Base-by-base conservation (phyloP, 2,113 vertebrate genomes). In the Sapajus apella region DNA sequence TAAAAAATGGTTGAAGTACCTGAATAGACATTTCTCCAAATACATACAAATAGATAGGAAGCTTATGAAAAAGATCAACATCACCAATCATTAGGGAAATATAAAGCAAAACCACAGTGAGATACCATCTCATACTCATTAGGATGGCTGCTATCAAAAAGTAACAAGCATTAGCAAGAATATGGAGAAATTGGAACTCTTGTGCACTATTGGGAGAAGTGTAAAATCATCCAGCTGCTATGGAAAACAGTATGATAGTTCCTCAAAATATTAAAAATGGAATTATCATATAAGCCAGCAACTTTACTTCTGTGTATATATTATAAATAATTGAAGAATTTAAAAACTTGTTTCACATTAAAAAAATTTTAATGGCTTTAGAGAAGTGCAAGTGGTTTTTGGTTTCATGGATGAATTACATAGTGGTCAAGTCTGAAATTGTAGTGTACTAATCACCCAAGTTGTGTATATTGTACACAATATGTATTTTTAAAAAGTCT, bases 221-320 rank as follows among this genome's bases (percentile, higher is more conserved):
- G 16, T 72, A 85, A 96, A 94, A 47, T 64, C 68, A 18, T 55
- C 5, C 11, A 76, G 23, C 32, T 55, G 32, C n/a, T 82, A 9
- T 77, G 66, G 21, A 79, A 94, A 94, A 89, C 81, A 87, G 17
- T 79, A 72, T 35, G 56, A 20, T 40, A 20, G 21, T 72, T 61
- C 58, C 82, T 96, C 56, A 92, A 84, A 87, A 12, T 94, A 80
- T 68, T 64, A 89, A 86, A 87, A 91, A 80, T 66, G 91, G 83
- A 96, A 85, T 91, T 79, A 58, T 32, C 17, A 11, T 94, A 52
- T 80, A 52, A 61, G 6, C 16, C 30, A 30, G 5, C 12, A 47
- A n/a, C 52, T 25, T 5, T 7, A 21, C 21, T 47, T 90, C 35
- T 21, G 12, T 30, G 73, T 64, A 30, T 90, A 90, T 66, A 93